A percentile compares a stretch with the other conserved stretches of the same genome.
phyloP scores from a whole-genome alignment of 2,113 vertebrate genomes.

The Phyllostomus hastatus region DNA sequence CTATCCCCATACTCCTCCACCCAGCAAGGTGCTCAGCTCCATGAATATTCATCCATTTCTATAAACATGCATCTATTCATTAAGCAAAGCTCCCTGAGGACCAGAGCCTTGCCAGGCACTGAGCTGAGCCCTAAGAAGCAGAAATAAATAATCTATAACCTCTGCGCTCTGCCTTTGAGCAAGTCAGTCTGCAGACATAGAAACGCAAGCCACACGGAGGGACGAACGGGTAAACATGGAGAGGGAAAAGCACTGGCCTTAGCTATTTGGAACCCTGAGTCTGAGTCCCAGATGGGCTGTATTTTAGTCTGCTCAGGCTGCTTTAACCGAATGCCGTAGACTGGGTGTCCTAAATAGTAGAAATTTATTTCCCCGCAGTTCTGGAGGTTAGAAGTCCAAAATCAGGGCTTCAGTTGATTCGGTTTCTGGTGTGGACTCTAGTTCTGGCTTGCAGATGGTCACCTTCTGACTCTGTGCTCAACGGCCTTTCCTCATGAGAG shows the following conservation, averaged over 20 bases:
- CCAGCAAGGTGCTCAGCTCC: neutral
- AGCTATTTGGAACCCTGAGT: neutral
- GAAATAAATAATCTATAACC: neutral
- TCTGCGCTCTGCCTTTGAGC: neutral
- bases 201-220: fast-evolving
- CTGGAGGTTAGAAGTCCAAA: neutral
- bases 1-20: neutral
- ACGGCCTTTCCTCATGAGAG: neutral
- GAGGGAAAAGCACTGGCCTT: neutral
- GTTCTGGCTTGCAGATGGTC: neutral
- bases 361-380: neutral
- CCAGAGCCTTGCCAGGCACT: neutral
- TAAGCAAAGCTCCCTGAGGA: neutral
- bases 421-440: neutral
- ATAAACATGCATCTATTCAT: neutral
- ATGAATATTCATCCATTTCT: neutral
- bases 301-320: neutral
- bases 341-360: neutral
- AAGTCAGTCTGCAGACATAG: fast-evolving
- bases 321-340: neutral
- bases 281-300: neutral
- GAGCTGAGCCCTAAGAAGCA: neutral
- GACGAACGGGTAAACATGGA: fast-evolving
- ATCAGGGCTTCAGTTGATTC: neutral
- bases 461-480: neutral